A percentile compares a stretch with the other conserved stretches of the same genome.
Conservation (phyloP, 2,888 invertebrate species). For the Cerastis rubricosa region DNA sequence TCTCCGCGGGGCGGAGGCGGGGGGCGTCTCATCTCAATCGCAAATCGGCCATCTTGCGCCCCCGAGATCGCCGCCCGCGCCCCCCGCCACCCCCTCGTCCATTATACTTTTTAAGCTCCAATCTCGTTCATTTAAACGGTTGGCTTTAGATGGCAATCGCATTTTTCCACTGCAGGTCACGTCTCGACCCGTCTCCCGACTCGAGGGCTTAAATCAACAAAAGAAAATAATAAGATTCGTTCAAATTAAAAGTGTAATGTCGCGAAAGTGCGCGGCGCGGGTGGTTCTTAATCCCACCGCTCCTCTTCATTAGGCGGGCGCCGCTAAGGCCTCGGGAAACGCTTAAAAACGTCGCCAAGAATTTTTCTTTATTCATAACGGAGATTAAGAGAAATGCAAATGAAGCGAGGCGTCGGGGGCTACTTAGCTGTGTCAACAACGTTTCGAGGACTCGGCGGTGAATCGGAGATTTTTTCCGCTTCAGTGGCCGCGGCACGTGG, state of each 20-base stretch:
- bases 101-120: slow-evolving; percentile 94
- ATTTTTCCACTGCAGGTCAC: slow-evolving; percentile 93
- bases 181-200: slow-evolving; percentile 91
- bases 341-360: slow-evolving; percentile 87
- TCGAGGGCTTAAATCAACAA: slow-evolving; percentile 93
- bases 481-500: slow-evolving; percentile 65
- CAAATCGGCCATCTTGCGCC: slow-evolving; percentile 91
- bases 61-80: slow-evolving; percentile 88
- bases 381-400: slow-evolving; percentile 90
- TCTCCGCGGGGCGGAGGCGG: slow-evolving; percentile 81
- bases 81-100: slow-evolving; percentile 87
- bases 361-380: slow-evolving; percentile 91
- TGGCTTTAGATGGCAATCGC: slow-evolving; percentile 93
- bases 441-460: slow-evolving; percentile 75
- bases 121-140: slow-evolving; percentile 93
- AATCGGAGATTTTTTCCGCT: slow-evolving; percentile 75
- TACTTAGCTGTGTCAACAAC: slow-evolving; percentile 90
- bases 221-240: slow-evolving; percentile 93
- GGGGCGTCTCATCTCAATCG: slow-evolving; percentile 90
- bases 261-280: slow-evolving; percentile 84
- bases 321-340: slow-evolving; percentile 79
- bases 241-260: slow-evolving; percentile 94
- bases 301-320: slow-evolving; percentile 87
- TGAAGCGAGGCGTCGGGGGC: slow-evolving; percentile 87
- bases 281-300: slow-evolving; percentile 83